Percentiles rank a stretch among this genome's conserved stretches.
Evolutionary conservation across 1,140 invertebrate species (phyloP).

Genomic region (Grapholita molesta): DNA sequence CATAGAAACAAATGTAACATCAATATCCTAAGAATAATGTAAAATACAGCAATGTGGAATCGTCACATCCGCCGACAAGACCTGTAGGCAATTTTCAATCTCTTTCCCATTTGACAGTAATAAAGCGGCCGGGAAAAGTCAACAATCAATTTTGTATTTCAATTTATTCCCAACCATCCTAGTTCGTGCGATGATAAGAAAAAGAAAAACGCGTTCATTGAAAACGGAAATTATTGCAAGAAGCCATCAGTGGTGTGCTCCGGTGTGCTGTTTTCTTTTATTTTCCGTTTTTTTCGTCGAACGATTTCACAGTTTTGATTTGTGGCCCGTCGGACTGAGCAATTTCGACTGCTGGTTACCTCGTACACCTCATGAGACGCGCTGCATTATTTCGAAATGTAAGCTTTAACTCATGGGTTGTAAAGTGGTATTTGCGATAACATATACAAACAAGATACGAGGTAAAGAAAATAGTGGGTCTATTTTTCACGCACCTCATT

Average conservation of each 20-base stretch:
- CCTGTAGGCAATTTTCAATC: conserved; percentile 75
- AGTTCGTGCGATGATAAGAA: conserved; percentile 76
- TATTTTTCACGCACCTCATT: conserved; percentile 65
- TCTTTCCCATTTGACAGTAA: conserved; percentile 76
- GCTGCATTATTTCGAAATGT: not conserved
- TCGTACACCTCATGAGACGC: not conserved
- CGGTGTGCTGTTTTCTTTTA: conserved; percentile 52
- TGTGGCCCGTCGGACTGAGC: conserved; percentile 50
- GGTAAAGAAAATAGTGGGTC: not conserved
- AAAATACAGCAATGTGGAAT: conserved; percentile 30
- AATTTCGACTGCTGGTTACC: not conserved
- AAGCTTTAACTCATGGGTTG: not conserved
- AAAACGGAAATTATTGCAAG: conserved; percentile 79
- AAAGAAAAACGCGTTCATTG: conserved; percentile 77
- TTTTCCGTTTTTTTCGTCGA: conserved; percentile 48
- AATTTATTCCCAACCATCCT: conserved; percentile 77
- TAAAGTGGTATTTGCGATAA: not conserved
- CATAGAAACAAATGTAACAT: not conserved
- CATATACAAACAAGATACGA: not conserved
- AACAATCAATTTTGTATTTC: conserved; percentile 79
- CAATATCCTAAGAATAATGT: conserved; percentile 46
- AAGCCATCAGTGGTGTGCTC: conserved; percentile 74
- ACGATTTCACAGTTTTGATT: conserved; percentile 64
- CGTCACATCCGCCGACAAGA: conserved; percentile 46
- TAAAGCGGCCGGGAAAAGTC: conserved; percentile 76